Evolutionary conservation across 2,888 invertebrate genomes (phyloP), one percentile per base, ranked within the genome.

Genomic region (Drosophila formosana): DNA sequence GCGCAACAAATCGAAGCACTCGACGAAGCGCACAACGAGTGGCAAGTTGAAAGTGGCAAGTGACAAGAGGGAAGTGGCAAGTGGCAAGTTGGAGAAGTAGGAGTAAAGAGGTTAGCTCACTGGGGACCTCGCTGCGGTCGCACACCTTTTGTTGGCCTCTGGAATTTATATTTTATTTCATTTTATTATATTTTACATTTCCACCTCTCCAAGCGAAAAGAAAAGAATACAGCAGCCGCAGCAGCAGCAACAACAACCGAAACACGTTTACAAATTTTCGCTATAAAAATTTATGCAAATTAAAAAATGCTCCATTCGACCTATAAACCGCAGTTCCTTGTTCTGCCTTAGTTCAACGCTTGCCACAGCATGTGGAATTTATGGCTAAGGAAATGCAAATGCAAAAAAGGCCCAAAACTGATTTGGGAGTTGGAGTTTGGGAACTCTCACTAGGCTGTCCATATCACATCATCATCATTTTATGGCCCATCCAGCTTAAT

Each of bases 261-360:
- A 62, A 75, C 72, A 72, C 66, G 63, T 67, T 66, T 72, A 51
- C 69, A 65, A 71, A 81, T 81, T 80, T 77, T 71, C 72, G 72
- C 72, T 64, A 84, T 73, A 63, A 87, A 81, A 87, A 83, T 87
- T 71, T 87, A 84, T 88, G 74, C 45, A 89, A 88, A 87, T 84
- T 81, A 78, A 80, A 74, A 73, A 66, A 73, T 57, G 63, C 65
- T 76, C 47, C 39, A 53, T 66, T 69, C 58, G 72, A 57, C 64
- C 64, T 61, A 63, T 49, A 67, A 75, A 34, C 47, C 50, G 41
- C 45, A 64, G 49, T 55, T 55, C 45, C 37, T 41, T 61, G 53
- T 57, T 57, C 34, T 58, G 26, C 26, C 34, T 45, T n/a, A 4
- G 37, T 51, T 32, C n/a, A 34, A 23, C 46, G 46, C 37, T 37